Evolutionary conservation across 2,113 vertebrate species (phyloP).

Genomic region (Cairina moschata): DNA sequence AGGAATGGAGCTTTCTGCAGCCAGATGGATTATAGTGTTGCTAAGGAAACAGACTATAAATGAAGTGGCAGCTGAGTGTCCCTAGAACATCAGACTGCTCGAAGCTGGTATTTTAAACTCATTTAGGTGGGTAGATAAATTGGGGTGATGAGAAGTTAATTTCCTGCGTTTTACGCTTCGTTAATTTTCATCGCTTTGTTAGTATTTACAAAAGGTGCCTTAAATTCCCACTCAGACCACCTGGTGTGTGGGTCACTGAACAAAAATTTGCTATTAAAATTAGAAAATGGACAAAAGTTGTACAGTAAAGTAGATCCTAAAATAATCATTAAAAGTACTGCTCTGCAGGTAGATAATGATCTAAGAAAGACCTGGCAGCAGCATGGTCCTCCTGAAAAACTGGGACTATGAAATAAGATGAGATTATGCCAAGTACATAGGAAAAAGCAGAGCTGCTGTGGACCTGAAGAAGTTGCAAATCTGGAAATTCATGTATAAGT

Average conservation of each 20-base stretch:
- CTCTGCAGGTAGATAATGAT: not conserved
- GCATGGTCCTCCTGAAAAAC: not conserved
- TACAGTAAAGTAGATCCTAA: not conserved
- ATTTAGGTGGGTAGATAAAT: slow-evolving; percentile 47
- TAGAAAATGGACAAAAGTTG: slow-evolving; percentile 1
- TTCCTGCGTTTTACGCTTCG: slow-evolving; percentile 24
- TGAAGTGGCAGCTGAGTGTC: slow-evolving; percentile 68
- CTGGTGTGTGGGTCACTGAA: not conserved
- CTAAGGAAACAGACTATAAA: slow-evolving; percentile 74
- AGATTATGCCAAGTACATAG: not conserved
- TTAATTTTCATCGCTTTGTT: slow-evolving; percentile 58
- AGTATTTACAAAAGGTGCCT: slow-evolving; percentile 27
- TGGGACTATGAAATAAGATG: not conserved
- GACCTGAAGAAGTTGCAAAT: not conserved
- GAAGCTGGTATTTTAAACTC: slow-evolving; percentile 66
- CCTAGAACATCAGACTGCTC: slow-evolving; percentile 64
- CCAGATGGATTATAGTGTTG: slow-evolving; percentile 72
- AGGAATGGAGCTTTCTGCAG: slow-evolving; percentile 66
- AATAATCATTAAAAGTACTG: not conserved
- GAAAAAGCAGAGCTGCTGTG: not conserved
- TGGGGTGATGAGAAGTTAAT: slow-evolving; percentile 42
- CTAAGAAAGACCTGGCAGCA: not conserved
- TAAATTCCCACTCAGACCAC: not conserved
- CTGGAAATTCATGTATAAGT: not conserved
- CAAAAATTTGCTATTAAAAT: not conserved